Percentiles rank a stretch among this genome's conserved stretches.
Evolutionary conservation across 2,797 vertebrate genomes (phyloP).

Genomic region (Sebastiscus tertius): DNA sequence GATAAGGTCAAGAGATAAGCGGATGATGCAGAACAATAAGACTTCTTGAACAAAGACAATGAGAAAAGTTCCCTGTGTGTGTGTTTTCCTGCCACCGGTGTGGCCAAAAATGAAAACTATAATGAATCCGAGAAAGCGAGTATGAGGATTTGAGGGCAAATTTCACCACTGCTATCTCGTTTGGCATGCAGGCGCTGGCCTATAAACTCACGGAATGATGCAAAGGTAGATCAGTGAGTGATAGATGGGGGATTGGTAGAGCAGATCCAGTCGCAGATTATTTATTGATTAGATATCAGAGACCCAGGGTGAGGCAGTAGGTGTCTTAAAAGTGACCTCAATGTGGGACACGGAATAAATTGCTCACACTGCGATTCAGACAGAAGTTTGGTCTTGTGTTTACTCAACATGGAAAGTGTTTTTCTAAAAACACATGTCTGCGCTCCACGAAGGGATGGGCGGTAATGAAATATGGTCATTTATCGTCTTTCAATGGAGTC

Average conservation of each 20-base stretch:
- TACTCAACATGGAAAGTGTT: not conserved
- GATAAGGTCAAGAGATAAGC: constrained; percentile 58
- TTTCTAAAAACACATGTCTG: not conserved
- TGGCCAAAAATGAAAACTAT: not conserved
- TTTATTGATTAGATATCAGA: constrained; percentile 81
- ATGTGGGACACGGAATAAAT: constrained; percentile 54
- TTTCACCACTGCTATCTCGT: not conserved
- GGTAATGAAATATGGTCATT: no score
- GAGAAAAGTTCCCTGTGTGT: not conserved
- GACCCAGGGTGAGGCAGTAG: constrained; percentile 47
- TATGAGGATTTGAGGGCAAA: not conserved
- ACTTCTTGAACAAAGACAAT: constrained; percentile 27
- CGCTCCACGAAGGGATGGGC: no score
- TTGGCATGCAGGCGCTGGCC: constrained; percentile 41
- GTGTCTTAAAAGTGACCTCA: constrained; percentile 69
- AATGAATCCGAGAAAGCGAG: not conserved
- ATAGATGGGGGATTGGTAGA: constrained; percentile 68
- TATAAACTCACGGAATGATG: constrained; percentile 40
- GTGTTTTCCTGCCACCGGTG: not conserved
- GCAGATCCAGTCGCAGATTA: constrained; percentile 73
- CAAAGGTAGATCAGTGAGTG: constrained; percentile 61
- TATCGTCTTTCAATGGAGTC: no score
- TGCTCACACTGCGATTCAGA: constrained; percentile 10
- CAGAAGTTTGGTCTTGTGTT: constrained; percentile 7
- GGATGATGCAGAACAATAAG: constrained; percentile 42